Evolutionary conservation across 2,888 invertebrate genomes (phyloP).

Genomic region (Xestobium rufovillosum): DNA sequence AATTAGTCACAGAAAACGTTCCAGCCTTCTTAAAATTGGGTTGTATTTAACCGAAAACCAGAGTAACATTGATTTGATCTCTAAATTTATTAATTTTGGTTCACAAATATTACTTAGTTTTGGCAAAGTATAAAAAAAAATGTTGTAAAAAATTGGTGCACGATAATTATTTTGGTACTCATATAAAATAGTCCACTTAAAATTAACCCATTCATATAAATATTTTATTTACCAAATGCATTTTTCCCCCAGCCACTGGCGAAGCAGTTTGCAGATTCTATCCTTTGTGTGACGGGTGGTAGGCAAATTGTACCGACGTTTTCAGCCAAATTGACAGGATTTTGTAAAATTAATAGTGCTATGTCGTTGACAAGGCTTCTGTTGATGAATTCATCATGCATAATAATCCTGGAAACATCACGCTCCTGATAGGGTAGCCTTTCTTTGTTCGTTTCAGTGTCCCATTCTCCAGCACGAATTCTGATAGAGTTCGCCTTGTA

Average conservation of each 20-base stretch:
- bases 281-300: conserved; percentile 47
- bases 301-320: conserved; percentile 64
- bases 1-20: too few species aligned
- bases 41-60: too few species aligned
- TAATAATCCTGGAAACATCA: conserved; percentile 43
- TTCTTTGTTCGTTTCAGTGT: conserved; percentile 60
- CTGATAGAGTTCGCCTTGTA: conserved; percentile 29
- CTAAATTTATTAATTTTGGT: too few species aligned
- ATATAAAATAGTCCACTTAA: too few species aligned
- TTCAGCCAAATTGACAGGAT: conserved; percentile 49
- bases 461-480: conserved; percentile 67
- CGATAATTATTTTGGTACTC: too few species aligned
- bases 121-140: too few species aligned
- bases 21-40: too few species aligned
- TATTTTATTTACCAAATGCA: conserved; percentile 50
- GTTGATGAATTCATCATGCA: conserved; percentile 48
- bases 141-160: too few species aligned
- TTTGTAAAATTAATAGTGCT: conserved; percentile 55
- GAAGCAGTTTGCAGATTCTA: conserved; percentile 50
- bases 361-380: conserved; percentile 56
- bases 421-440: conserved; percentile 57
- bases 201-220: too few species aligned
- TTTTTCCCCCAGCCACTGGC: conserved; percentile 73
- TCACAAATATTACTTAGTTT: too few species aligned
- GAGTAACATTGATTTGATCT: too few species aligned